phyloP scores from a whole-genome alignment of 2,113 vertebrate genomes.

The Cinclus cinclus region DNA sequence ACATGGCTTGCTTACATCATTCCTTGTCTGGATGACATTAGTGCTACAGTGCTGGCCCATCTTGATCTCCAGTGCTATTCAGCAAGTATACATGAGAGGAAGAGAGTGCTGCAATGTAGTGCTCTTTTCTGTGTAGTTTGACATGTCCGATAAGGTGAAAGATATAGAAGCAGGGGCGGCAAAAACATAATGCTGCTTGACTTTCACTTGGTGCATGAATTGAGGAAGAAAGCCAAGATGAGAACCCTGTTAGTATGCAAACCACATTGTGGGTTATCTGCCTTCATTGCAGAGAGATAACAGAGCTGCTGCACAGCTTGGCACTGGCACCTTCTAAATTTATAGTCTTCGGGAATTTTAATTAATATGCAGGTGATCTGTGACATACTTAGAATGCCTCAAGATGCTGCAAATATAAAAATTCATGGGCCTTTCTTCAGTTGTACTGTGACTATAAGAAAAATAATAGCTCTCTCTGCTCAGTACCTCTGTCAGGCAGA shows the following conservation, averaged over 20 bases:
- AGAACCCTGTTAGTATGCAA: background rate
- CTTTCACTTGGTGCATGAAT: background rate
- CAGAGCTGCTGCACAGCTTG: background rate
- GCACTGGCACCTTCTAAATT: background rate
- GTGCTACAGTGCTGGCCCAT: background rate
- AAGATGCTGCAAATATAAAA: background rate
- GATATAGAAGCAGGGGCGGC: background rate
- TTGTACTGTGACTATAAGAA: background rate
- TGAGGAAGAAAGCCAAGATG: background rate
- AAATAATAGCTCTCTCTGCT: background rate
- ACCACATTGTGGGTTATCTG: background rate
- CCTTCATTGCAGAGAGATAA: background rate
- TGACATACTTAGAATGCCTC: background rate
- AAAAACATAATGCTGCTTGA: background rate
- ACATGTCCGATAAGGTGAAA: background rate
- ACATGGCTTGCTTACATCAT: background rate
- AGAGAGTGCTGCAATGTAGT: accelerated
- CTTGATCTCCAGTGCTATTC: background rate
- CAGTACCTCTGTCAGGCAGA: background rate
- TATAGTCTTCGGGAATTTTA: background rate
- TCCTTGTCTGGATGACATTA: background rate
- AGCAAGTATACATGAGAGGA: background rate
- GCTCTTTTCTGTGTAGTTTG: background rate
- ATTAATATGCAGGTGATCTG: constrained; percentile 1
- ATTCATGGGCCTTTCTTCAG: background rate